Evolutionary conservation across 2,888 invertebrate genomes (phyloP), one percentile per base, ranked within the genome.

Genomic region (Hypomecis atomaria): DNA sequence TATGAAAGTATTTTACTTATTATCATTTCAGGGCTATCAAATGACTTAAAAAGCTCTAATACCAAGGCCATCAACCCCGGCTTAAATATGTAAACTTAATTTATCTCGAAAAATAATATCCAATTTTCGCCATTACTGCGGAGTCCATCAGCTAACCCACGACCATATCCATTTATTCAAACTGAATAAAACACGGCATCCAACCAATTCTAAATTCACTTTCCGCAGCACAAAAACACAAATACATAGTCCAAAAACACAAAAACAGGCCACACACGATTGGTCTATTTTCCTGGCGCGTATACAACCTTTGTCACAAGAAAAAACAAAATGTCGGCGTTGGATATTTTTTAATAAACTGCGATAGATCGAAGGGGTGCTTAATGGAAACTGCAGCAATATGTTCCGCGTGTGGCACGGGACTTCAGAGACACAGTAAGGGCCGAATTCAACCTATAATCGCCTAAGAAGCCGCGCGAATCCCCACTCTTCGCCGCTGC

Each of bases 351-450:
- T 65, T 63, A 62, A 67, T 66, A 64, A 54, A 62, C 52, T 52
- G 60, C 56, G 59, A 58, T 62, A 56, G 59, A 69, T 69, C 69
- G 65, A 69, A 66, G 45, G 59, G 54, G 37, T 40, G 49, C 47
- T 53, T 55, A 64, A 59, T 64, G 43, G 58, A 38, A 62, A 50
- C 59, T 40, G 45, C 48, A 37, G 52, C 52, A 49, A 60, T 54
- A 70, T 64, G 49, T 55, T 64, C 34, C 53, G 47, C 10, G 5
- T 11, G 13, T 36, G 57, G 50, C 38, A 40, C 0, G 6, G 1
- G 34, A 34, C n/a, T 6, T 7, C 50, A 8, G 0, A n/a, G 40
- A 40, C 0, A 33, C 45, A 59, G 64, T 64, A 64, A 50, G 64
- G 64, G 10, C 36, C 37, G 11, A 45, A 11, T 9, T 36, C 36